Percentiles rank a stretch among this genome's conserved stretches.
Conservation (phyloP, 1,140 invertebrate genomes). For the Vollenhovia emeryi region DNA sequence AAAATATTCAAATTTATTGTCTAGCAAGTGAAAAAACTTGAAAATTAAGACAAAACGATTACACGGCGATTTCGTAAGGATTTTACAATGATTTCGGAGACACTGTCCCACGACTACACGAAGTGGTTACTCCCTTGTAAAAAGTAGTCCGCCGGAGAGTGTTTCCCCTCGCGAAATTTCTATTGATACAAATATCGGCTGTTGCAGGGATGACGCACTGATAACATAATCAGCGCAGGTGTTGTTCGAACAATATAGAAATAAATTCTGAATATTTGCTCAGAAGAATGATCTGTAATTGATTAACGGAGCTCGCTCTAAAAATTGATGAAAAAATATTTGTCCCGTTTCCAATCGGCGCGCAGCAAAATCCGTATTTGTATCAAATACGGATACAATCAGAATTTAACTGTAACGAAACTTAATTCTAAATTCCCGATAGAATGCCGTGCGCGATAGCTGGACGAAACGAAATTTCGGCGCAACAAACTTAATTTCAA, state of each 20-base stretch:
- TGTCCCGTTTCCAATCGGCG: background rate
- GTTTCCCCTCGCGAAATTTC: too few species aligned
- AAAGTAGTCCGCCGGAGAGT: too few species aligned
- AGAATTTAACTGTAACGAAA: slow-evolving; percentile 39
- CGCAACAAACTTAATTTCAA: slow-evolving; percentile 53
- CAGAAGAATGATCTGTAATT: background rate
- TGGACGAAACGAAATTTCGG: slow-evolving; percentile 25
- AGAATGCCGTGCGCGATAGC: slow-evolving; percentile 26
- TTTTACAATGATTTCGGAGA: too few species aligned
- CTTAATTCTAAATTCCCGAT: slow-evolving; percentile 42
- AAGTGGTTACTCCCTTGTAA: too few species aligned
- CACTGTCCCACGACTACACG: too few species aligned
- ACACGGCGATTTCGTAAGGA: too few species aligned
- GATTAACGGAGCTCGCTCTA: background rate
- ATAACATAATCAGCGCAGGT: too few species aligned
- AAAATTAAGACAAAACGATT: too few species aligned
- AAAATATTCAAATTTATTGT: too few species aligned
- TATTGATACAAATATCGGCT: background rate
- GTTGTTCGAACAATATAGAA: background rate
- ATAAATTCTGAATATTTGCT: slow-evolving; percentile 7
- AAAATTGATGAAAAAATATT: slow-evolving; percentile 43
- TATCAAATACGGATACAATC: slow-evolving; percentile 22
- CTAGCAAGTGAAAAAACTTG: too few species aligned
- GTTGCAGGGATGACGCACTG: background rate
- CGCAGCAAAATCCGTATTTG: background rate